Conservation (phyloP, 2,888 invertebrate genomes). For the Magallana nippona region DNA sequence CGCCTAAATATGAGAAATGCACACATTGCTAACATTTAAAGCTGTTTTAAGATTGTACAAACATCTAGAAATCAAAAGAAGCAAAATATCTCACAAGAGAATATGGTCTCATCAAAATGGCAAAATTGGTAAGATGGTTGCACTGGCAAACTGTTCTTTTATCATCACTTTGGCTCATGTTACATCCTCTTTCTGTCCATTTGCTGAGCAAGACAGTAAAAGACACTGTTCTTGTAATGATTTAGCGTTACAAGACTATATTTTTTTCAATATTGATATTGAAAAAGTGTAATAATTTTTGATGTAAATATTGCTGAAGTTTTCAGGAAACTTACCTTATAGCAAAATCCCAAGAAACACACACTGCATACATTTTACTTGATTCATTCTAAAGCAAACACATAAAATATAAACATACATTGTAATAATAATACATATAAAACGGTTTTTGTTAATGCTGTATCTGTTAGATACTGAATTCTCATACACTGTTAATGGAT, state of each 20-base stretch:
- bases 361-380: background rate
- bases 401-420: background rate
- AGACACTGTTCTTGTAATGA: no score
- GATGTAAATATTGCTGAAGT: no score
- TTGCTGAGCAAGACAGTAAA: background rate
- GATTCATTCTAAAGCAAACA: background rate
- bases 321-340: background rate
- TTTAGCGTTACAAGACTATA: no score
- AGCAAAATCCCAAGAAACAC: background rate
- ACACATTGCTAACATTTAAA: no score
- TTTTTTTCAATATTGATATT: no score
- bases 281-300: no score
- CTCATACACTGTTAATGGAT: no score
- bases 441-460: no score
- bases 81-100: background rate
- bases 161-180: background rate
- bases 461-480: no score
- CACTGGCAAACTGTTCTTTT: background rate
- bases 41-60: no score
- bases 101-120: constrained; percentile 7
- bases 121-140: background rate
- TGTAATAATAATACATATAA: no score
- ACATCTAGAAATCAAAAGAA: background rate
- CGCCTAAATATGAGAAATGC: background rate
- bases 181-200: background rate